Evolutionary conservation across 2,113 vertebrate species (phyloP), one percentile per base, ranked within the genome.

Genomic region (Origma solitaria): DNA sequence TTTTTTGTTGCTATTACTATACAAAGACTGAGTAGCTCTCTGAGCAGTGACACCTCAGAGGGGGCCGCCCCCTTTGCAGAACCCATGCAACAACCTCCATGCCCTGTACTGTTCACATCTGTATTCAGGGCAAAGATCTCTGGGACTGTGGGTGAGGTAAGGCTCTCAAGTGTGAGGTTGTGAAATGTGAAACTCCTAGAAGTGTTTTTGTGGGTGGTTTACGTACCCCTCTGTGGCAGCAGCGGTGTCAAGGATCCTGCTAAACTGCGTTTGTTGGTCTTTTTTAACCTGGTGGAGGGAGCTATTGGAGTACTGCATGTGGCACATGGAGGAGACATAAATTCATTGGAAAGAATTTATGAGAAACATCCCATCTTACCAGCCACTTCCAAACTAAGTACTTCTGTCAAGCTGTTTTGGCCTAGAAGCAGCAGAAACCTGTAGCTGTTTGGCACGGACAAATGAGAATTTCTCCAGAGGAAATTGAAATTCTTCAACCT

Each of bases 181-280:
- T 69, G 66, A 79, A 47, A 21, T 33, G 10, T 71, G 35, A 75
- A 76, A 66, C 13, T 68, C 18, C n/a, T n/a, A 6, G 6, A 56
- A 73, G 12, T 51, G 37, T 10, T 57, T 40, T 57, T 65, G 11
- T 35, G 49, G n/a, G 9, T 47, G 8, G 6, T n/a, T 38, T 83
- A 15, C 25, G 15, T 58, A 22, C 7, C 13, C 10, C 28, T n/a
- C 10, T 6, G 8, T 18, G 30, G 35, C 9, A 64, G 33, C 24
- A 51, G 19, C 0, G 0, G 4, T 53, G 25, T 53, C 22, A 65
- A 25, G 21, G n/a, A 30, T 37, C 33, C 37, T 60, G 31, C 40
- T 66, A 33, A 57, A 15, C 28, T 57, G 2, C 57, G 7, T 72
- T 76, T 51, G 3, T 64, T 56, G 40, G 3, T 89, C 14, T 56